A percentile compares a stretch with the other conserved stretches of the same genome.
Conservation (phyloP, 2,888 invertebrate genomes). For the Oscheius onirici region DNA sequence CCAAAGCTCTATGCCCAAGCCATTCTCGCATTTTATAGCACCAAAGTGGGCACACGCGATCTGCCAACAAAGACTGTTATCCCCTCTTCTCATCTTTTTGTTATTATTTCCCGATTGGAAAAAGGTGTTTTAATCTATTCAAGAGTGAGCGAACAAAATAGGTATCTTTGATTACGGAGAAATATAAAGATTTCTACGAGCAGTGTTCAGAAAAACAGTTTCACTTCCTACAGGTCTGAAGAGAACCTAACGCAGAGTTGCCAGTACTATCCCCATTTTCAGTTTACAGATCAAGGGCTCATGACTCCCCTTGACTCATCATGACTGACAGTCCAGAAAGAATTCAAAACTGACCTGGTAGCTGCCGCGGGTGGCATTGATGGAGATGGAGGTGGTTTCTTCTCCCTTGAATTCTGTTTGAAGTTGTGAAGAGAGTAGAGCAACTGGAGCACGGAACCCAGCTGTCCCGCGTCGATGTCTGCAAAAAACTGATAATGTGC, state of each 20-base stretch:
- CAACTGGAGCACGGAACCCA: slow-evolving; percentile 90
- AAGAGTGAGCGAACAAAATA: no score
- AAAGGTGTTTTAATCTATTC: no score
- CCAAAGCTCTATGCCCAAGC: slow-evolving; percentile 29
- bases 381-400: slow-evolving; percentile 30
- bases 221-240: no score
- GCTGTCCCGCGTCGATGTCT: slow-evolving; percentile 91
- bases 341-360: slow-evolving; percentile 13
- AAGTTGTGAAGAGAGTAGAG: slow-evolving; percentile 93
- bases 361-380: slow-evolving; percentile 24
- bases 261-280: neutral
- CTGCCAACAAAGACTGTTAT: neutral
- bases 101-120: neutral
- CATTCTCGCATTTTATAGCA: slow-evolving; percentile 33
- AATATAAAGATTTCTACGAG: no score
- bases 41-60: slow-evolving; percentile 23
- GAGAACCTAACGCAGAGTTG: neutral
- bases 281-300: neutral
- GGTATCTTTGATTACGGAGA: no score
- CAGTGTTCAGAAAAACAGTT: no score
- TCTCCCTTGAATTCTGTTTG: slow-evolving; percentile 75
- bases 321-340: no score
- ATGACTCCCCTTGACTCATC: neutral
- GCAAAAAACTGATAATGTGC: slow-evolving; percentile 33
- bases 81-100: neutral